Evolutionary conservation across 1,140 invertebrate species (phyloP).

Genomic region (Whitmania pigra): DNA sequence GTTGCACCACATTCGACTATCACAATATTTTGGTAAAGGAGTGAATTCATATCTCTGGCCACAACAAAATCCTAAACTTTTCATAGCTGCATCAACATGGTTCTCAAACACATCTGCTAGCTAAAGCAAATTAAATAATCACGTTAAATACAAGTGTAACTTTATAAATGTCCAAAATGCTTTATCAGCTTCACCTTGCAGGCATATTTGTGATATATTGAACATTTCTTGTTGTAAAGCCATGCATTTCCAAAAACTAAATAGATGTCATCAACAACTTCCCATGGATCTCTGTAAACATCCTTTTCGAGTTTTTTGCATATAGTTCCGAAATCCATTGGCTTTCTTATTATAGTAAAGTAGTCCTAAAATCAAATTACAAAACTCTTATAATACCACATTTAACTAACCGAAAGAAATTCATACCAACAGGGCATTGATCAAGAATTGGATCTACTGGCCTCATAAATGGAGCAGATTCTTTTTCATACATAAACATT

Average conservation of each 20-base stretch:
- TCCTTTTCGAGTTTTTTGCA: conserved; percentile 81
- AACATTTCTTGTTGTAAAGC: conserved; percentile 97
- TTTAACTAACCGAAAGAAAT: background rate
- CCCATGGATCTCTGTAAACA: conserved; percentile 92
- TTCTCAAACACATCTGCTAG: conserved; percentile 87
- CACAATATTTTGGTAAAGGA: conserved; percentile 90
- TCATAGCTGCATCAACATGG: conserved; percentile 94
- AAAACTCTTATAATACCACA: background rate
- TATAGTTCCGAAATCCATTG: conserved; percentile 95
- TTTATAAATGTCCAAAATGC: conserved; percentile 64
- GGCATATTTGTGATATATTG: conserved; percentile 89
- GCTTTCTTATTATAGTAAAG: conserved; percentile 91
- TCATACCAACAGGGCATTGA: conserved; percentile 13
- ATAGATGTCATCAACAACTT: conserved; percentile 98
- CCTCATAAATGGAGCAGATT: conserved; percentile 5
- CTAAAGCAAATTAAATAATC: conserved; percentile 41
- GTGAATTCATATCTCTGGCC: conserved; percentile 92
- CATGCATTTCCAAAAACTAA: conserved; percentile 99
- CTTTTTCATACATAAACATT: conserved; percentile 8
- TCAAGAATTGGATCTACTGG: conserved; percentile 12
- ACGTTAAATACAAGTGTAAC: conserved; percentile 65
- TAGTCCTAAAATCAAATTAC: conserved; percentile 64
- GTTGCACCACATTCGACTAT: conserved; percentile 78
- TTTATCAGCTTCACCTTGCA: conserved; percentile 63
- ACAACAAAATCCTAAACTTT: conserved; percentile 88